Percentiles rank a stretch among this genome's conserved stretches.
phyloP scores from a whole-genome alignment of 1,140 invertebrate species.

The Magallana ariakensis region DNA sequence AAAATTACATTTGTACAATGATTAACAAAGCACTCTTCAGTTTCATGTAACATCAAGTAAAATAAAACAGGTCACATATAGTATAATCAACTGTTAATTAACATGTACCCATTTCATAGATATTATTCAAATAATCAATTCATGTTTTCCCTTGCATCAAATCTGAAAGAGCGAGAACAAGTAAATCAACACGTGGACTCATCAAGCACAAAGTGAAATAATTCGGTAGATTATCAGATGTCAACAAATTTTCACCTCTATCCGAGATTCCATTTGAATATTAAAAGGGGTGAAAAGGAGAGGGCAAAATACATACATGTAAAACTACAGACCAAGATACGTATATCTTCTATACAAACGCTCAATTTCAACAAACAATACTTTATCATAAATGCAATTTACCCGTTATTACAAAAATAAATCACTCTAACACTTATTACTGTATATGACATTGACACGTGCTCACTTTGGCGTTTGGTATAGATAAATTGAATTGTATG shows the following conservation, averaged over 20 bases:
- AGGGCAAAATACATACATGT: background rate
- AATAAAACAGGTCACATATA: too few relatives aligned
- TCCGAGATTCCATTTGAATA: background rate
- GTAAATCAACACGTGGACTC: too few relatives aligned
- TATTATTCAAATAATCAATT: too few relatives aligned
- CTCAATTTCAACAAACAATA: background rate
- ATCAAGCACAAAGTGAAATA: background rate
- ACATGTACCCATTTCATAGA: too few relatives aligned
- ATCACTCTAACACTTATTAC: constrained; percentile 7
- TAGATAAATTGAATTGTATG: background rate
- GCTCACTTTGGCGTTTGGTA: background rate
- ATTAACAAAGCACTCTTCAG: too few relatives aligned
- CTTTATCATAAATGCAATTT: background rate
- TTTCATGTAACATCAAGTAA: too few relatives aligned
- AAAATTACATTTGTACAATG: too few relatives aligned
- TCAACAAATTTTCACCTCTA: background rate
- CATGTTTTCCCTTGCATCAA: too few relatives aligned
- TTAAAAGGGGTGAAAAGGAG: background rate
- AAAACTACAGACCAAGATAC: background rate
- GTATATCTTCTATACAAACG: background rate
- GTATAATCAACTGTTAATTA: too few relatives aligned
- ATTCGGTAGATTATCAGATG: background rate
- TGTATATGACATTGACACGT: constrained; percentile 19
- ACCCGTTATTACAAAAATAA: constrained; percentile 15
- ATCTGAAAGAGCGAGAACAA: too few relatives aligned